Evolutionary conservation across 2,797 vertebrate genomes (phyloP).

Genomic region (Myripristis murdjan): DNA sequence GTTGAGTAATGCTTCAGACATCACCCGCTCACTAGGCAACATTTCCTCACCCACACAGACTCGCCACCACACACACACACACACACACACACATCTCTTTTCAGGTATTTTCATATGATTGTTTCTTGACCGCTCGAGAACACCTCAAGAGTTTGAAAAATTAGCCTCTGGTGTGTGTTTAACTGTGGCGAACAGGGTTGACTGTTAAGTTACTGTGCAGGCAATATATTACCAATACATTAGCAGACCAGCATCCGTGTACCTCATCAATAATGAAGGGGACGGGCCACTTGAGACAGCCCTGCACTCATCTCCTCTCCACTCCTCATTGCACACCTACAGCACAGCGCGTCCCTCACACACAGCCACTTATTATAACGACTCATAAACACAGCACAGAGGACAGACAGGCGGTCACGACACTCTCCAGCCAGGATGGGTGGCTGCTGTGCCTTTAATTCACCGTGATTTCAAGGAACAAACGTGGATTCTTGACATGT

Average conservation of each 20-base stretch:
- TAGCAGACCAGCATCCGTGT: conserved; percentile 66
- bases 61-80: not conserved
- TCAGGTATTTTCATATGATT: not conserved
- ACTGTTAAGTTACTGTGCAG: conserved; percentile 60
- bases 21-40: not conserved
- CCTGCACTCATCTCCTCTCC: conserved; percentile 51
- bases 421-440: conserved; percentile 2
- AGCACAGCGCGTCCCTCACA: conserved; percentile 32
- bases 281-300: conserved; percentile 70
- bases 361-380: conserved; percentile 37
- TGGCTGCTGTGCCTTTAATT: conserved; percentile 6
- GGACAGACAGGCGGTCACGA: conserved; percentile 34
- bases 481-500: not conserved
- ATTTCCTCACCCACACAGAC: not conserved
- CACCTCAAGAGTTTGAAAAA: not conserved
- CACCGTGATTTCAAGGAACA: not conserved
- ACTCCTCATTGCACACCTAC: conserved; percentile 49
- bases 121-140: conserved; percentile 4
- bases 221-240: conserved; percentile 76
- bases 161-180: conserved; percentile 30
- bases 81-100: not conserved
- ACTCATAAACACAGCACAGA: conserved; percentile 47
- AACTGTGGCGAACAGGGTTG: conserved; percentile 13
- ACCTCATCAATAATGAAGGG: conserved; percentile 75
- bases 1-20: not conserved